Percentiles rank a stretch among this genome's conserved stretches.
phyloP scores from a whole-genome alignment of 2,113 vertebrate genomes.

The Pelobates fuscus region DNA sequence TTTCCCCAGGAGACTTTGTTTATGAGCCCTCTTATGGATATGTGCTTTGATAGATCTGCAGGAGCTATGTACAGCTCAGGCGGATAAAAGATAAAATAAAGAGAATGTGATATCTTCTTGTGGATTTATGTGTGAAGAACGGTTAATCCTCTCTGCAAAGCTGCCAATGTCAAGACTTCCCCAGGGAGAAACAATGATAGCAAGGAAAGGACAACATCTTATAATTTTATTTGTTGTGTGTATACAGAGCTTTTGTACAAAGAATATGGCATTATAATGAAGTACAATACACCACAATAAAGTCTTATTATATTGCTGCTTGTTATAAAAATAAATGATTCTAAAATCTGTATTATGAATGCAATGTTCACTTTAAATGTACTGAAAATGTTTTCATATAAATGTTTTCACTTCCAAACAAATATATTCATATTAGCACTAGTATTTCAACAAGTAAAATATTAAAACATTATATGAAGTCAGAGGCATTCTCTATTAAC shows the following conservation, averaged over 20 bases:
- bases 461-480: no score
- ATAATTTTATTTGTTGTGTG: constrained; percentile 24
- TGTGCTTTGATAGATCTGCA: constrained; percentile 30
- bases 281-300: background rate
- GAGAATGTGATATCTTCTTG: constrained; percentile 41
- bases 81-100: constrained; percentile 41
- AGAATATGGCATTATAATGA: constrained; percentile 5
- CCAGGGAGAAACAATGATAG: constrained; percentile 28
- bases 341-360: no score
- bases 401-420: no score
- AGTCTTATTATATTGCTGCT: background rate
- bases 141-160: constrained; percentile 44
- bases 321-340: background rate
- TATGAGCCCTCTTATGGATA: constrained; percentile 38
- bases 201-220: constrained; percentile 35
- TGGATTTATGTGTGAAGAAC: constrained; percentile 47
- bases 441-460: no score
- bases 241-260: background rate
- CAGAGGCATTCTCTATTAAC: no score
- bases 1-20: constrained; percentile 22
- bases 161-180: constrained; percentile 38
- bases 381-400: no score
- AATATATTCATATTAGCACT: no score
- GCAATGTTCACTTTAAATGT: no score
- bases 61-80: constrained; percentile 41